phyloP scores from a whole-genome alignment of 2,797 vertebrate species.

The Leptatherina wallacei region DNA sequence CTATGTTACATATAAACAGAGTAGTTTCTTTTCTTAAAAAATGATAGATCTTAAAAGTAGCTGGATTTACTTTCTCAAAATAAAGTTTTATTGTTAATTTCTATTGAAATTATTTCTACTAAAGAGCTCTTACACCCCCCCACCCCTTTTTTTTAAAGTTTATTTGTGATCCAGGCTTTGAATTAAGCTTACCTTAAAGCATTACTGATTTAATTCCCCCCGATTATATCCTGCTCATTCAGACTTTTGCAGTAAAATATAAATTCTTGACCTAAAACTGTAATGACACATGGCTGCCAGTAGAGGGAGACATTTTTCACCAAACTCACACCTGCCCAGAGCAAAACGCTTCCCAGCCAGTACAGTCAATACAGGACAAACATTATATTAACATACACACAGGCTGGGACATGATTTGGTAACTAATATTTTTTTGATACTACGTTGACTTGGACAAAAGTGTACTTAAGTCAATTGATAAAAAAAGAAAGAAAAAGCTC shows the following conservation, averaged over 20 bases:
- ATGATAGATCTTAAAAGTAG: no score
- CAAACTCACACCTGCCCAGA: neutral
- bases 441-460: neutral
- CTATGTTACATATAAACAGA: no score
- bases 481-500: neutral
- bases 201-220: neutral
- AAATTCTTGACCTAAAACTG: neutral
- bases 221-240: neutral
- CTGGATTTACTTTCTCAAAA: no score
- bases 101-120: no score
- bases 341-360: neutral
- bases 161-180: neutral
- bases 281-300: neutral
- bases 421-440: neutral
- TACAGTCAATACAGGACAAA: neutral
- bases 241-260: neutral
- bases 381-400: neutral
- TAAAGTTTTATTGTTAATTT: no score
- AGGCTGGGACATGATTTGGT: neutral
- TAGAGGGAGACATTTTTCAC: constrained; percentile 40
- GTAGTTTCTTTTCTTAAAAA: no score
- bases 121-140: no score
- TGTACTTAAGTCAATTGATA: neutral
- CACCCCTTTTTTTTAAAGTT: neutral
- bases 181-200: neutral